phyloP scores from a whole-genome alignment of 1,140 invertebrate species.

The Drosophila asahinai region DNA sequence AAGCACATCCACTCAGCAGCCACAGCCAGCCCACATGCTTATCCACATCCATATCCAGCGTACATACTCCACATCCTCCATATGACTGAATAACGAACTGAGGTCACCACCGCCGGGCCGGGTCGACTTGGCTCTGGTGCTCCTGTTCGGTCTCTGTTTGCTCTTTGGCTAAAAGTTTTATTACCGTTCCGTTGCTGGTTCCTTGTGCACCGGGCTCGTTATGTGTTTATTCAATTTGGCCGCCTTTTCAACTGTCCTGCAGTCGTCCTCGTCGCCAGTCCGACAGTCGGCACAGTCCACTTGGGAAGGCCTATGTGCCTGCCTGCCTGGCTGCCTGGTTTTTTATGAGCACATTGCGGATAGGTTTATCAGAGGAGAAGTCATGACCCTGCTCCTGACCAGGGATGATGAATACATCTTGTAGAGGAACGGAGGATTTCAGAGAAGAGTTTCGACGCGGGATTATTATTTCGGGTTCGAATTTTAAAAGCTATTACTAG shows the following conservation, averaged over 20 bases:
- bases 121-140: slow-evolving; percentile 6
- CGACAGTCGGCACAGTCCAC: slow-evolving; percentile 16
- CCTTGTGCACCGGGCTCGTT: slow-evolving; percentile 69
- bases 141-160: slow-evolving; percentile 40
- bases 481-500: slow-evolving; percentile 3
- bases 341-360: slow-evolving; percentile 62
- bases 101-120: slow-evolving; percentile 64
- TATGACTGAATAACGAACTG: slow-evolving; percentile 65
- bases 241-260: slow-evolving; percentile 29
- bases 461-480: not conserved
- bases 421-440: not conserved
- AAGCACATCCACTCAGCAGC: slow-evolving; percentile 32
- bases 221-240: slow-evolving; percentile 82
- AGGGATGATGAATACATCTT: slow-evolving; percentile 16
- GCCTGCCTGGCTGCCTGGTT: slow-evolving; percentile 7
- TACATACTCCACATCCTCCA: slow-evolving; percentile 5
- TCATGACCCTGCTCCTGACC: slow-evolving; percentile 6
- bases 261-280: slow-evolving; percentile 1
- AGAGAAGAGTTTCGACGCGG: not conserved
- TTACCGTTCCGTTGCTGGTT: slow-evolving; percentile 68
- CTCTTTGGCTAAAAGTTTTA: slow-evolving; percentile 78
- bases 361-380: slow-evolving; percentile 57
- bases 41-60: slow-evolving; percentile 21
- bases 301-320: slow-evolving; percentile 45
- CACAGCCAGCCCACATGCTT: slow-evolving; percentile 3